These are phyloP conservation scores for Actinopyga echinites DNA, from an alignment of 53 echinoderm and acorn worm genomes.

Conservation along the genomic window DNA sequence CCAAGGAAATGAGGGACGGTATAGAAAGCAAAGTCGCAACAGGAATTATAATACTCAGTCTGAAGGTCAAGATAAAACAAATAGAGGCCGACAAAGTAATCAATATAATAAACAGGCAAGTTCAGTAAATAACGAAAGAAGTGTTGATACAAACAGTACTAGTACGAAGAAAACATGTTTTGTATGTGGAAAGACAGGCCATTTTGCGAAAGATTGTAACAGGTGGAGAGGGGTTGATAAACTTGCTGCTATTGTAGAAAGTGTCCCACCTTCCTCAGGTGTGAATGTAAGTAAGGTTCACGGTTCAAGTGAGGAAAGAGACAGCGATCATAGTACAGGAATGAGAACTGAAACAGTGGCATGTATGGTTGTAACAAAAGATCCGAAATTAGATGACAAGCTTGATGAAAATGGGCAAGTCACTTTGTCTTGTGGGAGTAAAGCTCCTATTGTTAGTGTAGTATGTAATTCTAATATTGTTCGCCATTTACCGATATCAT, in stretches of 20 bases:
- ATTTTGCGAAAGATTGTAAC: not conserved
- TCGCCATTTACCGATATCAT: conserved; percentile 3
- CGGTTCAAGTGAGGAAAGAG: too few relatives aligned
- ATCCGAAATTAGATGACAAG: too few relatives aligned
- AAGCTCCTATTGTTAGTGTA: conserved; percentile 6
- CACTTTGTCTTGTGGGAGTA: not conserved
- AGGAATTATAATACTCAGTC: too few relatives aligned
- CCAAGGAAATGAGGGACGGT: not conserved
- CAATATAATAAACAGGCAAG: too few relatives aligned
- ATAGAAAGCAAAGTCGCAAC: too few relatives aligned
- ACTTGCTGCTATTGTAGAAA: too few relatives aligned
- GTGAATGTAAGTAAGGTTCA: not conserved
- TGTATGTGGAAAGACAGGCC: not conserved
- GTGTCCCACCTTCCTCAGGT: not conserved
- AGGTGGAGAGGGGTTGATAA: not conserved
- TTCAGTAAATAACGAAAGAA: too few relatives aligned
- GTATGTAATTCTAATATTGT: conserved; percentile 6
- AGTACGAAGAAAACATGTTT: not conserved
- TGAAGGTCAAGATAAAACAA: too few relatives aligned
- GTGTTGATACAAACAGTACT: not conserved
- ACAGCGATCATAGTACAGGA: not conserved
- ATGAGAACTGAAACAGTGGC: too few relatives aligned
- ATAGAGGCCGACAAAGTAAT: too few relatives aligned
- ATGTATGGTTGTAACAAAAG: too few relatives aligned
- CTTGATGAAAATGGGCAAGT: too few relatives aligned